These are phyloP conservation scores for Progne subis DNA, from an alignment of 2,113 vertebrate species.

Conservation along the genomic window DNA sequence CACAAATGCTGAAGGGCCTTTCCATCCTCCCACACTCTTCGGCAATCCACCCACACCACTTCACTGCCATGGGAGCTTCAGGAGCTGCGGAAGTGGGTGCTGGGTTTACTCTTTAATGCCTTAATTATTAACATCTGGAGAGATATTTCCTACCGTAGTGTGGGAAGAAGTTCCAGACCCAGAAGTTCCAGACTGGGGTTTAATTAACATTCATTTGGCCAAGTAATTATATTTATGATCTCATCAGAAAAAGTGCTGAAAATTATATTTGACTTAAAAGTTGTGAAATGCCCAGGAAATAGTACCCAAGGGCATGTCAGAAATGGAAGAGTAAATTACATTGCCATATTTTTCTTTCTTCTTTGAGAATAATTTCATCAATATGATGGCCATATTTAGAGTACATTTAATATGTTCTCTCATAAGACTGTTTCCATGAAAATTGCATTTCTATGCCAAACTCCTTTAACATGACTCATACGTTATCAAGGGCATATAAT, in stretches of 20 bases:
- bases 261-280: not conserved
- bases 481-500: not conserved
- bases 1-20: not conserved
- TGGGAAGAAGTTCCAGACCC: slow-evolving; percentile 45
- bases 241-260: slow-evolving; percentile 4
- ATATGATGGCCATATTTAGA: not conserved
- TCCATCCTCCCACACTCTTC: slow-evolving; percentile 36
- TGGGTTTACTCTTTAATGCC: slow-evolving; percentile 45
- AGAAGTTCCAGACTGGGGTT: not conserved
- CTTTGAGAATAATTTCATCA: not conserved
- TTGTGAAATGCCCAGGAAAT: not conserved
- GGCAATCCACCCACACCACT: slow-evolving; percentile 3
- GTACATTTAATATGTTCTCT: slow-evolving; percentile 7
- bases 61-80: not conserved
- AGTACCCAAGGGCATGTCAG: not conserved
- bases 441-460: not conserved
- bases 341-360: not conserved
- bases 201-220: slow-evolving; percentile 17
- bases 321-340: not conserved
- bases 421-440: not conserved
- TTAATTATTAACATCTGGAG: slow-evolving; percentile 63
- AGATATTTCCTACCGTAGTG: not conserved
- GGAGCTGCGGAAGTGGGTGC: slow-evolving; percentile 40
- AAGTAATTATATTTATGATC: slow-evolving; percentile 1
- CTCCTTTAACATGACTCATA: slow-evolving; percentile 31